Evolutionary conservation across 2,797 vertebrate genomes (phyloP).

Genomic region (Luscinia megarhynchos): DNA sequence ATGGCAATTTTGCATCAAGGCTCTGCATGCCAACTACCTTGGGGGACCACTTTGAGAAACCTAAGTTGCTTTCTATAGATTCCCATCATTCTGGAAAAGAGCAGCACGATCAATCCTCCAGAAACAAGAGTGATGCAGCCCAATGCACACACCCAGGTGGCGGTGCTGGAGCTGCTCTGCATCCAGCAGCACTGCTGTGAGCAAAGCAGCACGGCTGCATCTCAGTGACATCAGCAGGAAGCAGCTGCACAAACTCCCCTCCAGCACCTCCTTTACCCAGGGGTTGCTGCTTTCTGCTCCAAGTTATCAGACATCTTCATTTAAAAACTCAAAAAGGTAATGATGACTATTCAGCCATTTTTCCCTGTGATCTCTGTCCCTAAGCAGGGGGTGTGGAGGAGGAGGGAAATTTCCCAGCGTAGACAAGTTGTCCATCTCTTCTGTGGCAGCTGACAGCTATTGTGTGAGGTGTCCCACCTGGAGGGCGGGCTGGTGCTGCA

Average conservation of each 20-base stretch:
- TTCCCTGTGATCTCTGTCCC: not conserved
- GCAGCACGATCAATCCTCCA: not conserved
- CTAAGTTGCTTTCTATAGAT: not conserved
- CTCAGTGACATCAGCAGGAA: not conserved
- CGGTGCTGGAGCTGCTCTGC: not conserved
- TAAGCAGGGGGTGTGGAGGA: not conserved
- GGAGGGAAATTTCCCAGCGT: not conserved
- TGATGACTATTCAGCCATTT: not conserved
- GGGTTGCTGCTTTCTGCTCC: not conserved
- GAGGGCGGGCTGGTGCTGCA: not conserved
- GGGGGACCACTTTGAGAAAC: not conserved
- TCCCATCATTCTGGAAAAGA: not conserved
- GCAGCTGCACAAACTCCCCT: not conserved
- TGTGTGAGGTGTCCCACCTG: not conserved
- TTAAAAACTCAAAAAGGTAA: not conserved
- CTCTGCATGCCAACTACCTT: not conserved
- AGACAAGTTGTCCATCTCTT: not conserved
- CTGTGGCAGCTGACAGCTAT: not conserved
- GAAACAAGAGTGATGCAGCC: not conserved
- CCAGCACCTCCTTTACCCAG: not conserved
- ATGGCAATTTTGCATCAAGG: not conserved
- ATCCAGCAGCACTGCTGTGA: not conserved
- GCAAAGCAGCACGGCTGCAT: not conserved
- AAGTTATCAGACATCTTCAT: not conserved
- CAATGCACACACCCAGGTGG: fast-evolving